Evolutionary conservation across 2,888 invertebrate species (phyloP), one percentile per base, ranked within the genome.

Genomic region (Pemphredon lugubris): DNA sequence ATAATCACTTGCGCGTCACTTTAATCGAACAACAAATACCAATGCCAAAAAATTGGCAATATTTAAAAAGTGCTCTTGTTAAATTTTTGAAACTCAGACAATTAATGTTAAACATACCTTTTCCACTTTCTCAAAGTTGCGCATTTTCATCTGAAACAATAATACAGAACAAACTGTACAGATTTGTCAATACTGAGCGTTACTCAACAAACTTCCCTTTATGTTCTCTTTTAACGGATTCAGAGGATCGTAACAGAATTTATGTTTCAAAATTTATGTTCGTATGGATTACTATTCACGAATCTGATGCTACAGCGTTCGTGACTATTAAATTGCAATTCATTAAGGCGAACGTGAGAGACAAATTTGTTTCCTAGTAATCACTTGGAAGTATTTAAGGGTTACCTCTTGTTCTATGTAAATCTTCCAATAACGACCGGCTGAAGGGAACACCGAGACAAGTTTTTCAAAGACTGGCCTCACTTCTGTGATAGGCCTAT

Each of bases 41-140:
- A 64, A 34, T 42, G 60, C 60, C 48, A 61, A 61, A 50, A 40
- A 61, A n/a, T 61, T 44, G 40, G 13, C 47, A 65, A 73, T 63
- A 58, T 65, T 50, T 47, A 67, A 66, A n/a, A 70, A 50, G 75
- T 72, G 48, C 50, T 77, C 70, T 51, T 59, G 77, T 78, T 82
- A 82, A 79, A n/a, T 73, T 76, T 82, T 82, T 75, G 70, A 76
- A 81, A 79, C 80, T 73, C 66, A 72, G 67, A 80, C 67, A 79
- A 82, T 79, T 80, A 74, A 48, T 81, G 42, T 82, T 74, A 85
- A n/a, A 93, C 94, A 93, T 93, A 97, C 97, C 95, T 98, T 98
- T 94, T 99, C 99, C 42, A 99, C 99, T 90, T 96, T 96, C 91
- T 99, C 99, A 92, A 96, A 99, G 92, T 98, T 97, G 90, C 98